Conservation (phyloP, 2,797 vertebrate genomes). For the Mus minutoides region DNA sequence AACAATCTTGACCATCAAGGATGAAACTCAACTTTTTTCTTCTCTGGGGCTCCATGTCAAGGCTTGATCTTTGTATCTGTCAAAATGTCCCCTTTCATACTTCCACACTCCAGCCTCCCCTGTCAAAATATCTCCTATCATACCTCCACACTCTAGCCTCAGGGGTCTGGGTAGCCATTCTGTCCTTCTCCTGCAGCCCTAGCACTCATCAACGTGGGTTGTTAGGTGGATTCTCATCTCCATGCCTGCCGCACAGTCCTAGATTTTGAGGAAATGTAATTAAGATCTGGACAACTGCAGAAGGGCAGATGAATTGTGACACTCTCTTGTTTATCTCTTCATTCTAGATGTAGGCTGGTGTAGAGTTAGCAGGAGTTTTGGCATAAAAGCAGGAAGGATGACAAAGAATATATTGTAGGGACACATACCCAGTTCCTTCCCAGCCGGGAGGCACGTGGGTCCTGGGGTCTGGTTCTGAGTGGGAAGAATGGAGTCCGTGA, state of each 20-base stretch:
- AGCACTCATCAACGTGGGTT: not conserved
- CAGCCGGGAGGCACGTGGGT: not conserved
- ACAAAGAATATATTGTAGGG: not conserved
- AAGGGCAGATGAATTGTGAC: not conserved
- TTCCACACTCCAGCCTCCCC: too few relatives aligned
- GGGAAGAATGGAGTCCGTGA: not conserved
- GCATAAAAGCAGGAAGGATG: not conserved
- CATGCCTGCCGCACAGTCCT: not conserved
- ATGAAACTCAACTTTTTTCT: not conserved
- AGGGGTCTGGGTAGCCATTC: not conserved
- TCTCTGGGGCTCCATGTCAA: too few relatives aligned
- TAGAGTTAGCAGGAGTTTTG: not conserved
- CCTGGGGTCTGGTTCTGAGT: not conserved
- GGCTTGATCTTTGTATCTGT: too few relatives aligned
- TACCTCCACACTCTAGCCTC: not conserved
- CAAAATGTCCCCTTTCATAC: accelerated
- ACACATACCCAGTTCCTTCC: not conserved
- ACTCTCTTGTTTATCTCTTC: not conserved
- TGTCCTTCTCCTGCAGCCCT: not conserved
- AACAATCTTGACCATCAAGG: not conserved
- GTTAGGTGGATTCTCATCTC: not conserved
- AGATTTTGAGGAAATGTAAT: not conserved
- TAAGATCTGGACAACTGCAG: not conserved
- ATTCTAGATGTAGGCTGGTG: not conserved
- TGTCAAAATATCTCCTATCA: too few relatives aligned